Percentiles rank a stretch among this genome's conserved stretches.
phyloP scores from a whole-genome alignment of 1,140 invertebrate genomes.

The Drosophila parvula region DNA sequence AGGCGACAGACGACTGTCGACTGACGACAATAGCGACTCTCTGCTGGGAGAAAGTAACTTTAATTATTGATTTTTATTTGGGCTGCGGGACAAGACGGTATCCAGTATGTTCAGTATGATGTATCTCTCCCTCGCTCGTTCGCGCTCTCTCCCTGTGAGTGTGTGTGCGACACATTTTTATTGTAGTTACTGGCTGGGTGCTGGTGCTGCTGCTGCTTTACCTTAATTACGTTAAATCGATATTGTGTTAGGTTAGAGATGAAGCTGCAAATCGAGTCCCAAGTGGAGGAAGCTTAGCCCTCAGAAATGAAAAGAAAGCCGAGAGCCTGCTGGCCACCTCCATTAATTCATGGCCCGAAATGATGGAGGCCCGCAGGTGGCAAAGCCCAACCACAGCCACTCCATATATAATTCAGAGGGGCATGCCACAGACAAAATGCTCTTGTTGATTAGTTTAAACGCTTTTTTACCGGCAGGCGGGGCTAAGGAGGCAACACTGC shows the following conservation, averaged over 20 bases:
- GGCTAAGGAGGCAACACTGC: background rate
- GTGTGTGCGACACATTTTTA: constrained; percentile 45
- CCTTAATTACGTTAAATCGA: constrained; percentile 58
- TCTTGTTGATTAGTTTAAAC: constrained; percentile 63
- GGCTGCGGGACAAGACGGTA: constrained; percentile 4
- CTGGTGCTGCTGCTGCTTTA: constrained; percentile 17
- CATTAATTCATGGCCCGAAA: constrained; percentile 2
- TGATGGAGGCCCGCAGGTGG: constrained; percentile 14
- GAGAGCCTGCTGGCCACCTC: background rate
- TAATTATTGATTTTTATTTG: constrained; percentile 56
- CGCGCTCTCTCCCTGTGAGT: background rate
- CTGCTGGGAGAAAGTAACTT: constrained; percentile 30
- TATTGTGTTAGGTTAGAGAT: constrained; percentile 35
- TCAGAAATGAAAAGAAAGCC: too few species aligned
- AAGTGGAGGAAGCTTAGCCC: constrained; percentile 4
- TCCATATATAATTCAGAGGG: constrained; percentile 47
- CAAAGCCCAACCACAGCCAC: background rate
- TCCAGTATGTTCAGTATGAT: constrained; percentile 8
- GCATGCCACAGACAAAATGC: constrained; percentile 29
- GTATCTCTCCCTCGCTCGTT: background rate
- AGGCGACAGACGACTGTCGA: background rate
- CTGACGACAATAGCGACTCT: constrained; percentile 1
- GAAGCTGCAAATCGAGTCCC: constrained; percentile 35
- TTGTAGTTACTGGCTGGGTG: constrained; percentile 20
- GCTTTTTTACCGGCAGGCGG: background rate